Percentiles rank a stretch among this genome's conserved stretches.
These are phyloP conservation scores for Chamaea fasciata DNA, from an alignment of 2,113 vertebrate species.

Conservation along the genomic window DNA sequence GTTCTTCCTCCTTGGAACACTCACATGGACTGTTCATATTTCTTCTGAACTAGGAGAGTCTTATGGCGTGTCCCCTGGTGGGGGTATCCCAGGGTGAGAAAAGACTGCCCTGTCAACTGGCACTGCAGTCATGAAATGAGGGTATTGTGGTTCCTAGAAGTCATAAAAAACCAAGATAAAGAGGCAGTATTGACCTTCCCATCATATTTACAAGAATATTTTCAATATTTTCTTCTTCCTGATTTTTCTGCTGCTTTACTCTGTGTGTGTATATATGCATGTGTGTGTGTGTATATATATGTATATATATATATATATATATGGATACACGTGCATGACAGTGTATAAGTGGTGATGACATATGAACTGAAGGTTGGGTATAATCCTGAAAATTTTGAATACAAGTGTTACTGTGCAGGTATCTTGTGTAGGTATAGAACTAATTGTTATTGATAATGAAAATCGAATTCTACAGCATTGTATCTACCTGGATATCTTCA, in stretches of 20 bases:
- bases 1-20: not conserved
- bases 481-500: not conserved
- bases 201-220: not conserved
- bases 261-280: accelerated
- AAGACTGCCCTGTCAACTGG: accelerated
- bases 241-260: not conserved
- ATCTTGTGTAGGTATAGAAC: not conserved
- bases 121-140: not conserved
- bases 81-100: not conserved
- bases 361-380: not conserved
- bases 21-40: not conserved
- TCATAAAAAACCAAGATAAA: not conserved
- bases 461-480: not conserved
- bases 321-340: accelerated
- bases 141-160: not conserved
- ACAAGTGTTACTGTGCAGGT: not conserved
- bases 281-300: no score
- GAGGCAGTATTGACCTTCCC: not conserved
- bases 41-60: not conserved
- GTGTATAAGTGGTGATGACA: accelerated
- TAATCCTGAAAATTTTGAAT: not conserved
- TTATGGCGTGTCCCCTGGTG: not conserved
- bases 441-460: not conserved
- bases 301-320: no score
- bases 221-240: not conserved